Base-by-base conservation (phyloP, 2,113 vertebrate genomes). In the Balaeniceps rex region DNA sequence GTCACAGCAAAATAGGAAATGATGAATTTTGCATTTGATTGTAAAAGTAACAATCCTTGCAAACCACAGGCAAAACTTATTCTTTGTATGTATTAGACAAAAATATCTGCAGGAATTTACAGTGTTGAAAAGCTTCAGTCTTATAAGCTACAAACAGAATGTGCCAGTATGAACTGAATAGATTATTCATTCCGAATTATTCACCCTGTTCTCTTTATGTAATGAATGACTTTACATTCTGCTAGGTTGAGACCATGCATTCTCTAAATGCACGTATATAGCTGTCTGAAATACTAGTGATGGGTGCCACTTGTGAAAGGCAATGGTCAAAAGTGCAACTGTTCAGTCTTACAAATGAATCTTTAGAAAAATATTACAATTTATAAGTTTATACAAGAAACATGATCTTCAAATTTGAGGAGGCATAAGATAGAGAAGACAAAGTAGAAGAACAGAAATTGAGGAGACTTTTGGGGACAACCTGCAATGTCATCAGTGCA, bases 391-490 rank as follows among this genome's bases (percentile, higher is more conserved):
- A 12, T 25, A 21, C 10, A 81, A 63, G 49, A 72, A 76, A 69
- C 0, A 3, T 3, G 8, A 65, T 49, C 17, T 31, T 72, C 42
- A 10, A 0, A 46, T 44, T 7, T 44, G 13, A 81, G 46, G 8
- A 46, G 6, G 12, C 11, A 19, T 25, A 21, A n/a, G 7, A 13
- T 6, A 57, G 5, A 57, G 16, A 33, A 69, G 12, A 51, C 15
- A 46, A 63, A 17, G 24, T 16, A 29, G n/a, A 75, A 63, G 9
- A 61, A 40, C 0, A 75, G 40, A 81, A 55, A 46, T 4, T 12
- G n/a, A 46, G 71, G 31, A 38, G 12, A 14, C 13, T 44, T 44
- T 54, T 26, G 3, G 22, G 26, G 26, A 22, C 15, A 74, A 5
- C 2, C 16, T 24, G 14, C 26, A 52, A 1, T 8, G 7, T 28